Conservation (phyloP, 2,113 vertebrate genomes). For the Nycticorax nycticorax region DNA sequence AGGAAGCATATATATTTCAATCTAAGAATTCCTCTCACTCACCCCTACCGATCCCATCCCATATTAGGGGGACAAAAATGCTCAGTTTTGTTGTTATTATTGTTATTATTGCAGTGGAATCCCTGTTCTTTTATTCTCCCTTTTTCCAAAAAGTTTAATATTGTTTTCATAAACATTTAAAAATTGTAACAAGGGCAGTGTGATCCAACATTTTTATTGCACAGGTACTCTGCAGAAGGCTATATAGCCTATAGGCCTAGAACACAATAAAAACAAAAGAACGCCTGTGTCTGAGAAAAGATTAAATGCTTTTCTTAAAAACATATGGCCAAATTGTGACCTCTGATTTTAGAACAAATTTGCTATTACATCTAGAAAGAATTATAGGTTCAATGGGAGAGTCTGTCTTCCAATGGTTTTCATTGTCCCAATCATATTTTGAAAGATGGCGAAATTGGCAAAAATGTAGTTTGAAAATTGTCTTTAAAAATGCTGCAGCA, state of each 20-base stretch:
- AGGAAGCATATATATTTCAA: not conserved
- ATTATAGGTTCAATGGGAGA: not conserved
- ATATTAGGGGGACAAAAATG: not conserved
- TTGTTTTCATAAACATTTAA: not conserved
- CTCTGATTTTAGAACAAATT: not conserved
- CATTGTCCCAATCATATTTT: not conserved
- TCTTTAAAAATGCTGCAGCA: not conserved
- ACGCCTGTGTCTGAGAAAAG: not conserved
- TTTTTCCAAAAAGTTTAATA: not conserved
- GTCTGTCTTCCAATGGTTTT: not conserved
- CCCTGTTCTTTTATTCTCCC: not conserved
- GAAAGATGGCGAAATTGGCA: not conserved
- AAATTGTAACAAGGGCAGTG: not conserved
- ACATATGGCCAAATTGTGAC: not conserved
- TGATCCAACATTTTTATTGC: not conserved
- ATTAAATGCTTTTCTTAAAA: not conserved
- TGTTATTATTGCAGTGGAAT: not conserved
- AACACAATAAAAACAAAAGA: not conserved
- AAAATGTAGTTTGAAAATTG: not conserved
- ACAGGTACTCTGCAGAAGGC: not conserved
- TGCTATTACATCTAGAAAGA: not conserved
- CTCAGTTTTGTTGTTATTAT: not conserved
- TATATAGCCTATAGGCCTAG: not conserved
- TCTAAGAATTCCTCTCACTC: not conserved
- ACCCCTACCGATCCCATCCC: not conserved